Evolutionary conservation across 1,140 invertebrate species (phyloP).

Genomic region (Whitmania pigra): DNA sequence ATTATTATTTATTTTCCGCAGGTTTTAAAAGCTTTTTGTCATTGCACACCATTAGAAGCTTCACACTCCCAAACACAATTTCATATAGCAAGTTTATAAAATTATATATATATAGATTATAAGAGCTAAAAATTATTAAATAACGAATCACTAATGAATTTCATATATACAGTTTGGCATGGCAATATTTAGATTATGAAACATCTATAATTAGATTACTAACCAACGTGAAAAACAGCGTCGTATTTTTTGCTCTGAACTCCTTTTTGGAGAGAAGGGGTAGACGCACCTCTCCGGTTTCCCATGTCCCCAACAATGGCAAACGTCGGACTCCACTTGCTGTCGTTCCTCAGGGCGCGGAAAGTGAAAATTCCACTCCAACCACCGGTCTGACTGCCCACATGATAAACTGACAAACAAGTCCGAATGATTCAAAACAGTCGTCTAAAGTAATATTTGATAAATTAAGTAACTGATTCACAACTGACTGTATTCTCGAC

Average conservation of each 20-base stretch:
- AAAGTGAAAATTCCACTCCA: conserved; percentile 68
- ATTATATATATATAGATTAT: no score
- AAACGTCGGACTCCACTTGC: conserved; percentile 59
- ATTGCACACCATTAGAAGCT: no score
- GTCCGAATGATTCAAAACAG: not conserved
- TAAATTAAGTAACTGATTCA: conserved; percentile 24
- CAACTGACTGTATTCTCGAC: conserved; percentile 52
- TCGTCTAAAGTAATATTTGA: conserved; percentile 39
- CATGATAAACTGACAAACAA: conserved; percentile 50
- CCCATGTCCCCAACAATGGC: conserved; percentile 78
- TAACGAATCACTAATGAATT: no score
- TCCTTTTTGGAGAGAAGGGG: not conserved
- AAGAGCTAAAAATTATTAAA: no score
- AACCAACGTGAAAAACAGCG: not conserved
- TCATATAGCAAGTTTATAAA: no score
- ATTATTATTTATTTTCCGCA: no score
- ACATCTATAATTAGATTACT: no score
- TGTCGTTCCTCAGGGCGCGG: conserved; percentile 48
- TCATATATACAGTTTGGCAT: no score
- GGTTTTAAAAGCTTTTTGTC: no score
- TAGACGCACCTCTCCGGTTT: no score
- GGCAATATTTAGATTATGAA: no score
- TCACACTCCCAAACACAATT: no score
- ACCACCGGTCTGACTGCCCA: conserved; percentile 57
- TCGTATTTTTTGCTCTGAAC: not conserved